Evolutionary conservation across 2,797 vertebrate species (phyloP), one percentile per base, ranked within the genome.

Genomic region (Crocodylus rhombifer): DNA sequence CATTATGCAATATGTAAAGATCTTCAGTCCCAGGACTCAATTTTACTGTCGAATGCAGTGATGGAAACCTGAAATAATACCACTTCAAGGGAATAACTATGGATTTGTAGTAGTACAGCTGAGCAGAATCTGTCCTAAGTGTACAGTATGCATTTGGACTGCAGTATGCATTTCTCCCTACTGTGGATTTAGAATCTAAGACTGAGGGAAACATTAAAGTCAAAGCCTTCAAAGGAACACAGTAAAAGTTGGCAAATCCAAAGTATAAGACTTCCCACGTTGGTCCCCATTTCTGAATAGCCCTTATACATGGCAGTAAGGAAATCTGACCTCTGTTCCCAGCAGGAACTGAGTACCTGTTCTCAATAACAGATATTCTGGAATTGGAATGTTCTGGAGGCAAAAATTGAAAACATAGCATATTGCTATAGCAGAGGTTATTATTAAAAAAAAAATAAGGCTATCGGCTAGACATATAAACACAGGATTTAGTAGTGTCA

Each of bases 331-430:
- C 42, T 42, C 42, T 42, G 42, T 42, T 42, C 42, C 42, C 42
- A 7, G 7, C 42, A 42, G 42, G 42, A 42, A 42, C 42, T 42
- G 42, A 42, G 42, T 42, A 42, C 42, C 42, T 42, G 79, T 36
- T 61, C 77, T 78, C 58, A 42, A 23, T 62, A 62, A 93, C 21
- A 80, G 57, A 80, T 92, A 74, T 36, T 91, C 80, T 91, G 86
- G 78, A 92, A 93, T 94, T 93, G 91, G 88, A 87, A 10, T 82
- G 42, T 2, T 75, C 57, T 89, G 26, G 88, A 93, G 82, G 87
- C 71, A 93, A 85, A 73, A 73, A 73, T 26, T 42, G 51, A 73
- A 67, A 73, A 51, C 16, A 73, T 42, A 73, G 42, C 42, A 42
- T 42, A 42, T 51, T 42, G 69, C 21, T 36, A 51, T 51, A 73